Conservation (phyloP, 1,140 invertebrate species). For the Drosophila erecta region DNA sequence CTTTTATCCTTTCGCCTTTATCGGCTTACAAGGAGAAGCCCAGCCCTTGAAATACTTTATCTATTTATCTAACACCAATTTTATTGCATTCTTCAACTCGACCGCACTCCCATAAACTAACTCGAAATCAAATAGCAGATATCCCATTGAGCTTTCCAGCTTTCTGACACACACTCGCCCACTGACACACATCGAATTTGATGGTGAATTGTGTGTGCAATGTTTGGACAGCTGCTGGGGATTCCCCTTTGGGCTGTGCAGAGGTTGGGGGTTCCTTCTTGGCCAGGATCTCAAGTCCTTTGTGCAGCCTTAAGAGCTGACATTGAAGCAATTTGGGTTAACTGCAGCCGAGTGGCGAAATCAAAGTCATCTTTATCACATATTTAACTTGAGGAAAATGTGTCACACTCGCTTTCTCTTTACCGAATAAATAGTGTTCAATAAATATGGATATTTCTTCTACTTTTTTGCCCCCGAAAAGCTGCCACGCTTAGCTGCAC, state of each 20-base stretch:
- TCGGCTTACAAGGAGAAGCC: conserved; percentile 10
- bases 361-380: conserved; percentile 78
- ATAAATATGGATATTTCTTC: conserved; percentile 42
- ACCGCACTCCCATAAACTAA: conserved; percentile 12
- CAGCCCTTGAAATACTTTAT: conserved; percentile 32
- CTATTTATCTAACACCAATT: conserved; percentile 48
- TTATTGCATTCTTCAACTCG: conserved; percentile 47
- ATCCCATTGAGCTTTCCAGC: conserved; percentile 55
- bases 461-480: conserved; percentile 24
- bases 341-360: conserved; percentile 64
- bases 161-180: conserved; percentile 8
- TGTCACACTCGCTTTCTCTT: conserved; percentile 37
- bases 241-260: conserved; percentile 21
- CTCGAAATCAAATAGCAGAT: conserved; percentile 47
- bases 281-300: conserved; percentile 24
- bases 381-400: conserved; percentile 59
- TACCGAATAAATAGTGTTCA: conserved; percentile 71
- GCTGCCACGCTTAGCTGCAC: conserved; percentile 73
- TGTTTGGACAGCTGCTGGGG: conserved; percentile 54
- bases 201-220: conserved; percentile 36
- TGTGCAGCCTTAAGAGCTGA: conserved; percentile 61
- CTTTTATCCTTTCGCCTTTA: conserved; percentile 32
- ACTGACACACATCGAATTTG: conserved; percentile 20
- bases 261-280: conserved; percentile 10
- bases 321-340: conserved; percentile 69